Evolutionary conservation across 2,113 vertebrate genomes (phyloP).

Genomic region (Sterna hirundo): DNA sequence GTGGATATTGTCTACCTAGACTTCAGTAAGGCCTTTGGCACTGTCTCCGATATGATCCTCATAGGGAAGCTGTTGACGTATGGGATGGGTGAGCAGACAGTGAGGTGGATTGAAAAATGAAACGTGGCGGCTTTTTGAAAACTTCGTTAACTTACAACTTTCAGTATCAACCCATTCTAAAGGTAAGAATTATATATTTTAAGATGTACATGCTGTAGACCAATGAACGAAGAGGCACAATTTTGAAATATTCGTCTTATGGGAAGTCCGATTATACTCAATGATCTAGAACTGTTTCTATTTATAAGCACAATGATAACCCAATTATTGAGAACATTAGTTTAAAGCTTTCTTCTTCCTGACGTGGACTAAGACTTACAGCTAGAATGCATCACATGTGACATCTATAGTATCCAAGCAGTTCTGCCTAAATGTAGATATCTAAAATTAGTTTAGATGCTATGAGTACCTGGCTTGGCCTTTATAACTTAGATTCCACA

Average conservation of each 20-base stretch:
- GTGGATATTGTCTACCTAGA: neutral
- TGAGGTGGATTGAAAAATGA: neutral
- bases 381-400: neutral
- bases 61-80: neutral
- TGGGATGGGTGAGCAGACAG: neutral
- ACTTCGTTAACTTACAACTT: neutral
- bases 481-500: neutral
- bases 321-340: neutral
- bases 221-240: neutral
- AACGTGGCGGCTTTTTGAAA: neutral
- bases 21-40: neutral
- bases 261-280: neutral
- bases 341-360: neutral
- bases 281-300: neutral
- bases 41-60: accelerated
- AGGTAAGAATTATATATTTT: neutral
- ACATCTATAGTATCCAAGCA: neutral
- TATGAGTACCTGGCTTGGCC: neutral
- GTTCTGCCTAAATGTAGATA: neutral
- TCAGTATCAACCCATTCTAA: neutral
- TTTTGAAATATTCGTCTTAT: neutral
- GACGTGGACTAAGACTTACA: neutral
- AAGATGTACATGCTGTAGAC: neutral
- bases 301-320: neutral
- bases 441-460: neutral